A percentile compares a stretch with the other conserved stretches of the same genome.
Conservation (phyloP, 1,140 invertebrate species). For the Drosophila setifemur region DNA sequence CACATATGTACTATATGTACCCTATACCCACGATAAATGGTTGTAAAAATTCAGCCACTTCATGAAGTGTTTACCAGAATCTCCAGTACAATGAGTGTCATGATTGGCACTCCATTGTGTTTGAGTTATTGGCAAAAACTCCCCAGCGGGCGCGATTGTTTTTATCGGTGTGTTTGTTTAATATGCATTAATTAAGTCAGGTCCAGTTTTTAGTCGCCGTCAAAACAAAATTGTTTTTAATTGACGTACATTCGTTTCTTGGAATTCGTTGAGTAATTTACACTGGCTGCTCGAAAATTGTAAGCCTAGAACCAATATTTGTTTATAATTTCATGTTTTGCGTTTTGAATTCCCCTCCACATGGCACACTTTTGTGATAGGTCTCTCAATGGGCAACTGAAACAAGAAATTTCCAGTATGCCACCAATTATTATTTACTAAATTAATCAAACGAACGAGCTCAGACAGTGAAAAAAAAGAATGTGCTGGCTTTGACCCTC, state of each 20-base stretch:
- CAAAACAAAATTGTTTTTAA: conserved; percentile 42
- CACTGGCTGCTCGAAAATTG: background rate
- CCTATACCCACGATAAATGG: conserved; percentile 29
- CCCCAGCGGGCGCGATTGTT: conserved; percentile 24
- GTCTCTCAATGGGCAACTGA: background rate
- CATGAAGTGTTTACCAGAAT: conserved; percentile 13
- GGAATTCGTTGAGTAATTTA: conserved; percentile 53
- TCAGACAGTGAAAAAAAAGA: conserved; percentile 12
- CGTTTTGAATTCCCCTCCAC: conserved; percentile 42
- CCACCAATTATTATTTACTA: conserved; percentile 1
- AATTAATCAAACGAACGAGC: conserved; percentile 15
- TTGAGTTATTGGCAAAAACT: conserved; percentile 6
- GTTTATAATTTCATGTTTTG: conserved; percentile 40
- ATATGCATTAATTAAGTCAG: conserved; percentile 58
- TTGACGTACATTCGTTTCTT: conserved; percentile 61
- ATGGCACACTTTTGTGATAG: conserved; percentile 57
- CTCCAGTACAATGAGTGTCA: conserved; percentile 11
- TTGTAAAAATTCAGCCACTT: conserved; percentile 31
- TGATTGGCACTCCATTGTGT: conserved; percentile 15
- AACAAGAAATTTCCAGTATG: conserved; percentile 22
- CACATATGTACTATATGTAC: no score
- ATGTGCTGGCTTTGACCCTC: conserved; percentile 16
- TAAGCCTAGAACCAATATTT: conserved; percentile 34
- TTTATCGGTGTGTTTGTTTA: conserved; percentile 23
- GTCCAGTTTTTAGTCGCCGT: conserved; percentile 10